These are phyloP conservation scores for Sycobia sp. DNA, from an alignment of 1,140 invertebrate species.

Conservation along the genomic window DNA sequence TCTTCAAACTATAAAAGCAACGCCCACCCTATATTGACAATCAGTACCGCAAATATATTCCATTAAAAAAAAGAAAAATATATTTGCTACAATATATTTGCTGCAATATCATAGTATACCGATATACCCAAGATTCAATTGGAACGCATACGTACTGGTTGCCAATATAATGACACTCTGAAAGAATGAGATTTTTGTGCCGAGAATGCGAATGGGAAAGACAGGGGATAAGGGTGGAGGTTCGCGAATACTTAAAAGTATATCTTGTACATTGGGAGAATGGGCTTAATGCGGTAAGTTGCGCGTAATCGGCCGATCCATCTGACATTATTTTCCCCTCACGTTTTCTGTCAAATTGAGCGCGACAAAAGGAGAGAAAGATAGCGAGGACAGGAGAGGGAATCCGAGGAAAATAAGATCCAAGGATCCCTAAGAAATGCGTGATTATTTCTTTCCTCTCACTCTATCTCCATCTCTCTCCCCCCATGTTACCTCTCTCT, in stretches of 20 bases:
- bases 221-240: conserved; percentile 1
- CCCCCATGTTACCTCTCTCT: background rate
- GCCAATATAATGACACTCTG: too few species aligned
- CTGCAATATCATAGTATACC: too few species aligned
- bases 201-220: background rate
- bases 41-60: too few species aligned
- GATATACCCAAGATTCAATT: too few species aligned
- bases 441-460: conserved; percentile 22
- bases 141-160: too few species aligned
- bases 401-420: conserved; percentile 2
- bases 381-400: background rate
- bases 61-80: too few species aligned
- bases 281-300: conserved; percentile 32
- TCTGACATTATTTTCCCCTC: background rate
- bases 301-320: conserved; percentile 29
- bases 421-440: conserved; percentile 16
- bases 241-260: conserved; percentile 36
- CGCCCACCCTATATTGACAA: too few species aligned
- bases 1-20: too few species aligned
- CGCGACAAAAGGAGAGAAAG: background rate
- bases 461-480: too few species aligned
- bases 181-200: conserved; percentile 41
- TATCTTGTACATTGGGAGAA: conserved; percentile 34
- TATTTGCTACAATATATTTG: too few species aligned
- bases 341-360: conserved; percentile 28